Evolutionary conservation across 2,888 invertebrate genomes (phyloP).

Genomic region (Esperia sulphurella): DNA sequence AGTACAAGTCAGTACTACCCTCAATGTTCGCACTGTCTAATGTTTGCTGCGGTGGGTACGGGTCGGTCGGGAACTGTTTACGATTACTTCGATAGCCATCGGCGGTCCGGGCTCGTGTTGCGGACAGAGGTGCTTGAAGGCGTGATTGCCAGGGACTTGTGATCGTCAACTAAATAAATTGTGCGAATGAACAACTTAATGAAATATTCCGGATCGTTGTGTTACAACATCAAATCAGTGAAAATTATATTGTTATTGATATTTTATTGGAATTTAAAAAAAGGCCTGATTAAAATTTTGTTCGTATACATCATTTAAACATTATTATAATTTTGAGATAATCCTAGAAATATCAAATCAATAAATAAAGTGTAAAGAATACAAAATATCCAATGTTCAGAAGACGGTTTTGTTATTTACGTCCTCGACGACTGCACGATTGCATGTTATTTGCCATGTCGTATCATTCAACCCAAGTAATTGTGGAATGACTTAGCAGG

Average conservation of each 20-base stretch:
- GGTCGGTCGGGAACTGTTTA: conserved; percentile 35
- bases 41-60: conserved; percentile 40
- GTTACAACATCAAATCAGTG: neutral
- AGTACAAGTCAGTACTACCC: conserved; percentile 75
- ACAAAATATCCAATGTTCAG: too few species aligned
- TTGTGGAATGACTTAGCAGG: too few species aligned
- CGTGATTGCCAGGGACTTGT: conserved; percentile 14
- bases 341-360: neutral
- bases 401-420: too few species aligned
- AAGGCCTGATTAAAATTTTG: neutral
- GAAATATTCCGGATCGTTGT: conserved; percentile 10
- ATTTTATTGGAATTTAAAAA: neutral
- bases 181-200: conserved; percentile 18
- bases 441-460: too few species aligned
- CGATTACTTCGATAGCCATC: conserved; percentile 31
- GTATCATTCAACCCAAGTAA: too few species aligned
- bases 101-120: conserved; percentile 15
- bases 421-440: too few species aligned
- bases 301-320: neutral
- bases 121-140: conserved; percentile 23
- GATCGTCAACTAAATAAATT: conserved; percentile 16
- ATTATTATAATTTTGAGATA: neutral
- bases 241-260: neutral
- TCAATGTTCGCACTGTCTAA: conserved; percentile 53
- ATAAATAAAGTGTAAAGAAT: too few species aligned